Conservation (phyloP, 2,888 invertebrate species). For the Euplexia lucipara region DNA sequence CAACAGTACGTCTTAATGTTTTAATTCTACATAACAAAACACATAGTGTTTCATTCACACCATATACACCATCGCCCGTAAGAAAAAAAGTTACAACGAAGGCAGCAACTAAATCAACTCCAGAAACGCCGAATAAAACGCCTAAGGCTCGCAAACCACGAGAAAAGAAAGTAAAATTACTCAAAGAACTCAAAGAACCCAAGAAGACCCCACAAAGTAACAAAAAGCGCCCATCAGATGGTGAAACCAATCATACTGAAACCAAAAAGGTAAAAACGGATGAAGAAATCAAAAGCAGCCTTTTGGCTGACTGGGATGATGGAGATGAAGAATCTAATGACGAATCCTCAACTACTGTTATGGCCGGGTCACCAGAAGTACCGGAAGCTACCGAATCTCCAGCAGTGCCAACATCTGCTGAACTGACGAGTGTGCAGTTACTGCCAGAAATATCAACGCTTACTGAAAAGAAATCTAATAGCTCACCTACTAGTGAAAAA, state of each 20-base stretch:
- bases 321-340: constrained; percentile 86
- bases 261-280: constrained; percentile 90
- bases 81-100: constrained; percentile 78
- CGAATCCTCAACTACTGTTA: constrained; percentile 75
- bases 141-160: constrained; percentile 78
- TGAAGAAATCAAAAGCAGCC: constrained; percentile 92
- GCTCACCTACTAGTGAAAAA: constrained; percentile 75
- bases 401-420: constrained; percentile 82
- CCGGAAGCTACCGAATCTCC: constrained; percentile 82
- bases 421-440: constrained; percentile 76
- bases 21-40: constrained; percentile 94
- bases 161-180: constrained; percentile 76
- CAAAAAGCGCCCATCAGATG: constrained; percentile 84
- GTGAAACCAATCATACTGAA: constrained; percentile 74
- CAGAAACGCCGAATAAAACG: constrained; percentile 70
- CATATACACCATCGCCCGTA: constrained; percentile 85
- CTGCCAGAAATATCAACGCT: constrained; percentile 70
- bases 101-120: constrained; percentile 67
- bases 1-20: constrained; percentile 93
- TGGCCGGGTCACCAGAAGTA: constrained; percentile 80
- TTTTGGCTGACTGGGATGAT: constrained; percentile 95
- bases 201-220: constrained; percentile 80
- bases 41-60: constrained; percentile 90
- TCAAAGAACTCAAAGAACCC: constrained; percentile 73
- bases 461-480: constrained; percentile 75